A percentile compares a stretch with the other conserved stretches of the same genome.
phyloP scores from a whole-genome alignment of 2,113 vertebrate genomes.

The Elgaria multicarinata region DNA sequence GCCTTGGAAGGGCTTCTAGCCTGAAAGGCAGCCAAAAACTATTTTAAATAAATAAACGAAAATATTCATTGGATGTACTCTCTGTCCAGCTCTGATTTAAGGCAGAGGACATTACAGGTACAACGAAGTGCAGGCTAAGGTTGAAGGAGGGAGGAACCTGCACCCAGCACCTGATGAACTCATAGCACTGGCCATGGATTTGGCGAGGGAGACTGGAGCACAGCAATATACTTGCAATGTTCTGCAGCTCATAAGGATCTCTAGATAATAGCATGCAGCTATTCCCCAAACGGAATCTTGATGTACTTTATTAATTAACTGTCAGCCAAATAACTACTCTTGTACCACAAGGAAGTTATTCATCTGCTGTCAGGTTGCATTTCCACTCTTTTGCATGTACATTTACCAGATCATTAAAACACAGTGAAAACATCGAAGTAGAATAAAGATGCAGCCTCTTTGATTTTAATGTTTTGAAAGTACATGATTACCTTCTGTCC shows the following conservation, averaged over 20 bases:
- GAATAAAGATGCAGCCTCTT: background rate
- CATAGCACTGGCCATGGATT: background rate
- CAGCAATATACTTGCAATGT: background rate
- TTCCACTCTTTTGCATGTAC: background rate
- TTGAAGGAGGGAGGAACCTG: background rate
- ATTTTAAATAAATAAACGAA: no score
- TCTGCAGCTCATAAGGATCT: background rate
- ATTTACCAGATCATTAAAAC: background rate
- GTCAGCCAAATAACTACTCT: background rate
- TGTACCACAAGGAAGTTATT: background rate
- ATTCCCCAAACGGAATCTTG: background rate
- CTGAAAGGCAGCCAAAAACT: no score
- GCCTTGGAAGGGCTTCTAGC: no score
- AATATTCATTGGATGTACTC: background rate
- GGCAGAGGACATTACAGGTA: background rate
- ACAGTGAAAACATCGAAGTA: background rate
- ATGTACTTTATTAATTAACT: background rate
- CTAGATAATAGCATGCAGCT: background rate
- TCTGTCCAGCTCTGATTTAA: background rate
- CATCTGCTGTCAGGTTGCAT: background rate
- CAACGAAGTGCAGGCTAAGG: no score
- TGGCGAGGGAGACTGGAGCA: background rate
- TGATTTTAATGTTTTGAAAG: background rate
- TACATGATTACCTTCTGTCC: conserved; percentile 14
- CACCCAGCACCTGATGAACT: background rate